Evolutionary conservation across 2,888 invertebrate species (phyloP).

Genomic region (Sesia apiformis): DNA sequence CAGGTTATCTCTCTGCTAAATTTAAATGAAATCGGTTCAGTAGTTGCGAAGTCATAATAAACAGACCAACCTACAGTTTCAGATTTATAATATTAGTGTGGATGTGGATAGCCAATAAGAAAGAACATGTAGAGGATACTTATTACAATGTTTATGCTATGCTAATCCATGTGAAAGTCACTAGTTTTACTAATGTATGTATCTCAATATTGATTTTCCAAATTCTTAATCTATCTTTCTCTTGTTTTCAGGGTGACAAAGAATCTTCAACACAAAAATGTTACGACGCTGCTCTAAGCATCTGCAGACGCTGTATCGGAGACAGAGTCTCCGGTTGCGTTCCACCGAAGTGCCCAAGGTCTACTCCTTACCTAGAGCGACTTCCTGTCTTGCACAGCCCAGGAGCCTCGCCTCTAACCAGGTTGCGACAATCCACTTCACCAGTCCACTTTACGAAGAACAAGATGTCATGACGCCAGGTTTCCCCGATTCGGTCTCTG

Average conservation of each 20-base stretch:
- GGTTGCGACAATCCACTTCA: constrained; percentile 53
- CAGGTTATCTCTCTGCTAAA: too few species aligned
- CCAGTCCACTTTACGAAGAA: constrained; percentile 51
- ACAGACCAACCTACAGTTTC: too few species aligned
- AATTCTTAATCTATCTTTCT: constrained; percentile 1
- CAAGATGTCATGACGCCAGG: constrained; percentile 88
- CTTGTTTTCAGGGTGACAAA: constrained; percentile 33
- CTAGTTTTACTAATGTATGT: background rate
- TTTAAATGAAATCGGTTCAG: too few species aligned
- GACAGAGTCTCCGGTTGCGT: constrained; percentile 49
- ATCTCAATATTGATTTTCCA: background rate
- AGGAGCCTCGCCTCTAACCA: constrained; percentile 37
- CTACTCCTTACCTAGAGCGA: constrained; percentile 30
- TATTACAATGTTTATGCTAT: too few species aligned
- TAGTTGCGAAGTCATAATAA: too few species aligned
- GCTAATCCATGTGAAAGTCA: too few species aligned
- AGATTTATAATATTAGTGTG: too few species aligned
- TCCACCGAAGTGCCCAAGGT: constrained; percentile 52
- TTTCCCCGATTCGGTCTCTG: constrained; percentile 98
- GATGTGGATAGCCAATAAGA: too few species aligned
- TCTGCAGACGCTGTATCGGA: constrained; percentile 60
- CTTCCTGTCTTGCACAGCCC: constrained; percentile 26
- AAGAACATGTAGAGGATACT: too few species aligned
- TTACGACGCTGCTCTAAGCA: constrained; percentile 67
- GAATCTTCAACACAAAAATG: constrained; percentile 22